phyloP scores from a whole-genome alignment of 2,113 vertebrate species.

The Asarcornis scutulata region DNA sequence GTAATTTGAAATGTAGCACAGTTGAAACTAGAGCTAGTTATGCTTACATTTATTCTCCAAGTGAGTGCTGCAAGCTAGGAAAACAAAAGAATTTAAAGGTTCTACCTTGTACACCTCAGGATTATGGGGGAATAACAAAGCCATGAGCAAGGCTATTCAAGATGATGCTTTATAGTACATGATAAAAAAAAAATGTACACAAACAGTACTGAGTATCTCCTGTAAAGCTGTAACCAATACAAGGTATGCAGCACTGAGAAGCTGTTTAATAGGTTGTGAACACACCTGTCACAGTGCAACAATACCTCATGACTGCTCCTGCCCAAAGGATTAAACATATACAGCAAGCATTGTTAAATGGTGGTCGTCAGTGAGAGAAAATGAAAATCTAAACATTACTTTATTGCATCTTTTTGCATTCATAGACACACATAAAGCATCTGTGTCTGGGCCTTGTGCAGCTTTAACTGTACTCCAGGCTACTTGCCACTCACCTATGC shows the following conservation, averaged over 20 bases:
- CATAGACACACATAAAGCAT: background rate
- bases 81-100: background rate
- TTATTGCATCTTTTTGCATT: background rate
- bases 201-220: background rate
- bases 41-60: background rate
- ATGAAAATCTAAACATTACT: background rate
- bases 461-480: background rate
- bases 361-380: background rate
- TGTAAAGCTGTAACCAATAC: background rate
- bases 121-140: constrained; percentile 18
- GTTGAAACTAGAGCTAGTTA: background rate
- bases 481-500: background rate
- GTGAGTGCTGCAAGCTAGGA: background rate
- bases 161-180: background rate
- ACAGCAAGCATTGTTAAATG: background rate
- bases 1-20: background rate
- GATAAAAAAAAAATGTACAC: accelerated
- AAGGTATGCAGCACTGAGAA: background rate
- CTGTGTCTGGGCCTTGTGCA: background rate
- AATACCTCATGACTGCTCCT: background rate
- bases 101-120: background rate
- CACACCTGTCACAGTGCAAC: background rate
- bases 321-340: background rate
- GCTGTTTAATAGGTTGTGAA: background rate
- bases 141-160: background rate